Conservation (phyloP, 2,888 invertebrate species). For the Ichneumoninae sp. region DNA sequence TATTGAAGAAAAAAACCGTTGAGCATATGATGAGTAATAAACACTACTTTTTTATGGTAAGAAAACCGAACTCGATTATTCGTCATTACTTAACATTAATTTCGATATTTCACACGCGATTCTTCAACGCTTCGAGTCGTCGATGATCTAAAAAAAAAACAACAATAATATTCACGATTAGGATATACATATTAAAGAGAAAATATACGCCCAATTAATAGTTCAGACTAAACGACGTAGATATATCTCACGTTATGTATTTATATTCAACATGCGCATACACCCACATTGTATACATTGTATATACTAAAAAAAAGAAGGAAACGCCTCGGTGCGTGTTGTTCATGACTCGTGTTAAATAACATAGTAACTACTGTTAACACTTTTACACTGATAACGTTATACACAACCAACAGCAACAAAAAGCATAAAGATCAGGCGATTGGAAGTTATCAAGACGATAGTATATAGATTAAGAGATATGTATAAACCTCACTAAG, state of each 20-base stretch:
- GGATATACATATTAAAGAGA: constrained; percentile 32
- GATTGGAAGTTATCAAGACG: constrained; percentile 67
- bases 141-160: neutral
- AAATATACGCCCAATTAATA: constrained; percentile 59
- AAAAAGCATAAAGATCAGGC: constrained; percentile 67
- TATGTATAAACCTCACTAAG: constrained; percentile 75
- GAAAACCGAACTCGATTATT: constrained; percentile 46
- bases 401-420: constrained; percentile 59
- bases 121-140: constrained; percentile 34
- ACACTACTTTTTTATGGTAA: constrained; percentile 60
- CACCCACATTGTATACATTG: constrained; percentile 67
- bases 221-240: constrained; percentile 55
- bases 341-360: constrained; percentile 73
- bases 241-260: constrained; percentile 65
- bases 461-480: constrained; percentile 70
- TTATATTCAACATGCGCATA: constrained; percentile 63
- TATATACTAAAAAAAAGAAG: constrained; percentile 67
- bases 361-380: constrained; percentile 72
- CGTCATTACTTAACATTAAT: constrained; percentile 46
- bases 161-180: constrained; percentile 40
- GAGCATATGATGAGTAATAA: constrained; percentile 57
- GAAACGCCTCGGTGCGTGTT: constrained; percentile 59
- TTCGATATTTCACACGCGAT: constrained; percentile 34
- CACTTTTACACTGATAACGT: constrained; percentile 72
- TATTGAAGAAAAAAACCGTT: constrained; percentile 25